Evolutionary conservation across 2,797 vertebrate species (phyloP), one percentile per base, ranked within the genome.

Genomic region (Setipinna tenuifilis): DNA sequence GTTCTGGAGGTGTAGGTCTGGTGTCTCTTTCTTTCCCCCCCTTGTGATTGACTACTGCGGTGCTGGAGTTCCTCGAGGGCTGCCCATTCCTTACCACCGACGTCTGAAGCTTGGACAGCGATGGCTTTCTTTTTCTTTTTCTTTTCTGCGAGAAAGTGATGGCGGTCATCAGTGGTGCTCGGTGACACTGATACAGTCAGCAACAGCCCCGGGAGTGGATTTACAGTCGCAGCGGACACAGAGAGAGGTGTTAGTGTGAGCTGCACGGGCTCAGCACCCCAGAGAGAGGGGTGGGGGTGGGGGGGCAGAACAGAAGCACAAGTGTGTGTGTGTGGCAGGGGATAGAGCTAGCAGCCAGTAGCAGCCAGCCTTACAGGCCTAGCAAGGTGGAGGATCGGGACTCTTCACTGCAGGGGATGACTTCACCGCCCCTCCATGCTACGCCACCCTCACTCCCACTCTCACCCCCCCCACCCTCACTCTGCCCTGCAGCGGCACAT

Each of bases 401-500:
- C 82, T 88, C 89, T 65, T 83, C 85, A 88, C 93, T 91, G 90
- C 80, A 83, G 59, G 89, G 91, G 88, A 90, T 41, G 91, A 91
- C 89, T 91, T 92, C 92, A 91, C 90, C 94, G 89, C 89, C 35
- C 35, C 35, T 41, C 5, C 35, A 41, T 41, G 35, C 50, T 14
- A 0, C 2, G 9, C 46, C 46, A 48, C 10, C 46, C 46, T 48
- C 46, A 4, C 46, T 10, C 10, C 46, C 0, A 9, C 50, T 9
- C 50, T 54, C 50, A 9, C 50, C 50, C 7, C 9, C 2, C 14
- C 9, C 50, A 94, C 93, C 93, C 91, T 93, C 91, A 93, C 91
- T 89, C 92, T 91, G 85, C 86, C 88, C 87, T 90, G 90, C 91
- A 84, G 35, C 35, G 31, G 17, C 71, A 44, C 71, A 44, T 6